Percentiles rank a stretch among this genome's conserved stretches.
phyloP scores from a whole-genome alignment of 2,888 invertebrate genomes.

The Aethes cnicana region DNA sequence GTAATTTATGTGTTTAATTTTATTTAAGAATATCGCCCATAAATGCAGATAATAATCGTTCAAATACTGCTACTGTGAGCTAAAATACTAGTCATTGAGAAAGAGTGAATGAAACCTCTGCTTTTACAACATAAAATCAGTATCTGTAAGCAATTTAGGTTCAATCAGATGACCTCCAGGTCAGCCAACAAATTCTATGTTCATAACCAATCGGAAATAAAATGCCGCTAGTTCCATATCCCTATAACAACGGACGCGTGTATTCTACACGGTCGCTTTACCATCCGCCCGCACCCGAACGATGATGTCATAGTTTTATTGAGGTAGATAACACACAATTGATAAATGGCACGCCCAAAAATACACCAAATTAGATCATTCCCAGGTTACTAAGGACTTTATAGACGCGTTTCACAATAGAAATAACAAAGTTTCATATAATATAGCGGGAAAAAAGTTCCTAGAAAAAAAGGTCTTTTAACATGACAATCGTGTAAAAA shows the following conservation, averaged over 20 bases:
- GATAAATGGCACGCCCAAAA: constrained; percentile 70
- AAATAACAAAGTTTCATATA: neutral
- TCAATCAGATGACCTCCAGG: constrained; percentile 22
- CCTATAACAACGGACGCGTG: constrained; percentile 5
- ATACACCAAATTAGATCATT: constrained; percentile 11
- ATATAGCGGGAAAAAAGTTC: neutral
- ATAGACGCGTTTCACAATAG: too few species aligned
- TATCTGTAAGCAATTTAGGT: constrained; percentile 15
- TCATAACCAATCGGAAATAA: constrained; percentile 22
- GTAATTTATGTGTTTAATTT: too few species aligned
- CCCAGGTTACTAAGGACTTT: neutral
- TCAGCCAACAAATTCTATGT: constrained; percentile 17
- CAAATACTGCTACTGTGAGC: neutral
- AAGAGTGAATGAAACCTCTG: constrained; percentile 1
- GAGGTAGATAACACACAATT: constrained; percentile 67
- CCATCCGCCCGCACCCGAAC: constrained; percentile 56
- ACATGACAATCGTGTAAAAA: constrained; percentile 34
- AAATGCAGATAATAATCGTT: too few species aligned
- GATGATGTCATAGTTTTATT: constrained; percentile 71
- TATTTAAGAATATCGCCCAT: too few species aligned
- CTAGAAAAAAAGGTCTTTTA: constrained; percentile 27
- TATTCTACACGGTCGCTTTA: constrained; percentile 50
- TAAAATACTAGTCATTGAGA: neutral
- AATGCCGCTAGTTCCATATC: constrained; percentile 8
- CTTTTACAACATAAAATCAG: neutral